Evolutionary conservation across 2,113 vertebrate species (phyloP), one percentile per base, ranked within the genome.

Genomic region (Asarcornis scutulata): DNA sequence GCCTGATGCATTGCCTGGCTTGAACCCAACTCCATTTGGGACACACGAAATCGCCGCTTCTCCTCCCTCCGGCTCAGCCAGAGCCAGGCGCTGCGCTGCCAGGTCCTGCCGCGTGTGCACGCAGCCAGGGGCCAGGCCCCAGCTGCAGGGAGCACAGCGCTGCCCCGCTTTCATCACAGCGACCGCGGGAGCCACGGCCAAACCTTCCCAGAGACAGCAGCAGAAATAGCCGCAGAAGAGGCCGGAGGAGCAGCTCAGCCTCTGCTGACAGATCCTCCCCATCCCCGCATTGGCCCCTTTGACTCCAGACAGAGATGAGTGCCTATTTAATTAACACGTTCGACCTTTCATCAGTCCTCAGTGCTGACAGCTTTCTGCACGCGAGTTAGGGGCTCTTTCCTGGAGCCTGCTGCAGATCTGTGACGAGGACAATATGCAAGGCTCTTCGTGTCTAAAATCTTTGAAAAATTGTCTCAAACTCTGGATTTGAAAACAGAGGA

Each of bases 161-260:
- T 72, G 53, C 79, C 29, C 1, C 0, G 46, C 36, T 87, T 56
- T 36, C 80, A 53, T n/a, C 80, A 64, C 56, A 58, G 67, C 67
- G 77, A 63, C 83, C 88, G 20, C 56, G 84, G 73, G 73, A 88
- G 48, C 0, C 1, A 27, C 27, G 77, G 76, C 42, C n/a, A 89
- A 94, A 94, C 88, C 88, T 48, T 93, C 91, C 91, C 48, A 62
- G 73, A 92, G 73, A 88, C 88, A 77, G 91, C 64, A 46, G 95
- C 95, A 96, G 88, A 96, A 95, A 95, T 86, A 97, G 81, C 73
- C 88, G 94, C 48, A 2, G 0, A 40, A 40, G 40, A 13, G 56
- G 17, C 60, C 53, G 46, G 69, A 3, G 48, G n/a, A 53, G 67
- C 71, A 58, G 80, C 83, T 91, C 86, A 73, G 93, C 89, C 56